phyloP scores from a whole-genome alignment of 2,797 vertebrate genomes.

The Masticophis lateralis region DNA sequence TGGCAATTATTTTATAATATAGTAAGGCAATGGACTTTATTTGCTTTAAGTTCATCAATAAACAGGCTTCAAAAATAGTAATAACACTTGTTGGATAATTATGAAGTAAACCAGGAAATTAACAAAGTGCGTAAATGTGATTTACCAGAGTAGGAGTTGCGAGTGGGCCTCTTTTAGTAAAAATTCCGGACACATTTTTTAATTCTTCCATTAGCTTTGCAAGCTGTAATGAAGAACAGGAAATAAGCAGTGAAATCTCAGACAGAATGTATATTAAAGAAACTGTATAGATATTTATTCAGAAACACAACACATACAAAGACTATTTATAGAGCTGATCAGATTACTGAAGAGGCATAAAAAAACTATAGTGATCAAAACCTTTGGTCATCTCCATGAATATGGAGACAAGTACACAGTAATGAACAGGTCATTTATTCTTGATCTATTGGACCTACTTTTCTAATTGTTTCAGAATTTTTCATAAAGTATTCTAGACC shows the following conservation, averaged over 20 bases:
- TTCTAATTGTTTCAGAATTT: neutral
- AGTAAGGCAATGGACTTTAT: constrained; percentile 32
- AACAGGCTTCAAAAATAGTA: neutral
- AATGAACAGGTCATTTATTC: neutral
- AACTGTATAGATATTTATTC: constrained; percentile 14
- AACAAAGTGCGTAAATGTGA: neutral
- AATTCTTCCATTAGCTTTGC: constrained; percentile 95
- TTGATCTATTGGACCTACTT: neutral
- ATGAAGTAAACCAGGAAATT: neutral
- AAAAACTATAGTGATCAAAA: neutral
- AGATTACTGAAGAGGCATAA: neutral
- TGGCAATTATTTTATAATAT: constrained; percentile 7
- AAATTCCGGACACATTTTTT: constrained; percentile 84
- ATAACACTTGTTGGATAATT: neutral
- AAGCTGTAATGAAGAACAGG: constrained; percentile 73
- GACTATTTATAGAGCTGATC: constrained; percentile 28
- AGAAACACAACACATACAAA: constrained; percentile 29
- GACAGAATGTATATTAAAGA: constrained; percentile 36
- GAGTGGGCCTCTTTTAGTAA: constrained; percentile 71
- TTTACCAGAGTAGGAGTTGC: constrained; percentile 75
- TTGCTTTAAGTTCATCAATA: neutral
- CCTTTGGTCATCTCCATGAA: neutral
- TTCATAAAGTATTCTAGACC: neutral
- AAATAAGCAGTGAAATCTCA: constrained; percentile 27
- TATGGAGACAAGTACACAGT: neutral